A percentile compares a stretch with the other conserved stretches of the same genome.
phyloP scores from a whole-genome alignment of 2,113 vertebrate genomes.

The Elgaria multicarinata region DNA sequence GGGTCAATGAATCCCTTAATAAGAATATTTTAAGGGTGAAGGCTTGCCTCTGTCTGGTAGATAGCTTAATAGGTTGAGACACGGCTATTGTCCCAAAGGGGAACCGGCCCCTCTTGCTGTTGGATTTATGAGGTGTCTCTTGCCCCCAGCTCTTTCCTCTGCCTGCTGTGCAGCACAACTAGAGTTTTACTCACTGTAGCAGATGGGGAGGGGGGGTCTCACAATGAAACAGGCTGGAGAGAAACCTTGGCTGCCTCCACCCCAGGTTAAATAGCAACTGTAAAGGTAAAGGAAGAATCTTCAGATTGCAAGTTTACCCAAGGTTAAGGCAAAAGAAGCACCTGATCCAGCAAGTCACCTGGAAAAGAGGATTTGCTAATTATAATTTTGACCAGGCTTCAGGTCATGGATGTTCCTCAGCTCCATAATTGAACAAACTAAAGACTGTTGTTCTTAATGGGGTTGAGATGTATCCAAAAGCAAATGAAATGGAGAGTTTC shows the following conservation, averaged over 20 bases:
- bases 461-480: not conserved
- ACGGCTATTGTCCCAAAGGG: not conserved
- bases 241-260: not conserved
- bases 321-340: not conserved
- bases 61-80: not conserved
- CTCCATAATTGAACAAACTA: not conserved
- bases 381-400: not conserved
- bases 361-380: not conserved
- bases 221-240: not conserved
- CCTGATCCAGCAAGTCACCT: not conserved
- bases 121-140: not conserved
- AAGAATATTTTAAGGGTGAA: conserved; percentile 9
- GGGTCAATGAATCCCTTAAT: not conserved
- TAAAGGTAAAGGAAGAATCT: not conserved
- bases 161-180: not conserved
- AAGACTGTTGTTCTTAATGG: not conserved
- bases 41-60: not conserved
- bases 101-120: not conserved
- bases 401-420: not conserved
- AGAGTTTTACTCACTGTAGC: not conserved
- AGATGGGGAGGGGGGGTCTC: not conserved
- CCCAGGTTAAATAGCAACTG: not conserved
- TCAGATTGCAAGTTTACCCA: not conserved
- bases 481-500: not conserved
- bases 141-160: too few species aligned